Conservation (phyloP, 2,113 vertebrate genomes). For the Coreoperca whiteheadi region DNA sequence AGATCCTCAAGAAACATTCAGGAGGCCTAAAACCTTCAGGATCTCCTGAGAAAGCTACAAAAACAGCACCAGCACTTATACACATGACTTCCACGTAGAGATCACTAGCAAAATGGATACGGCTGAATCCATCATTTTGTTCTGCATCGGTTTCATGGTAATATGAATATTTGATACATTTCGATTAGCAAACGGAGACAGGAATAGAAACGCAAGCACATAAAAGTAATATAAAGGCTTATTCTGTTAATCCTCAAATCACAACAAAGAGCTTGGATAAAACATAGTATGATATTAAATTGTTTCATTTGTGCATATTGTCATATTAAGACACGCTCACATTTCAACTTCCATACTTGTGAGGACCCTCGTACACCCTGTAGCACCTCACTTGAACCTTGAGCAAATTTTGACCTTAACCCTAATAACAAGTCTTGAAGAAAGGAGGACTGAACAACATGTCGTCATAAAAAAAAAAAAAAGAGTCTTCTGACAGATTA, state of each 20-base stretch:
- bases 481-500: background rate
- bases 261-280: constrained; percentile 7
- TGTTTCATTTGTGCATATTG: constrained; percentile 7
- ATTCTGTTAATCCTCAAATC: constrained; percentile 30
- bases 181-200: background rate
- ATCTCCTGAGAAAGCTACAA: background rate
- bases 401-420: too few species aligned
- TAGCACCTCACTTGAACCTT: background rate
- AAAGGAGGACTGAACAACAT: background rate
- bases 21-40: background rate
- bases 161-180: constrained; percentile 2
- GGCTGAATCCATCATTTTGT: background rate
- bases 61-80: background rate
- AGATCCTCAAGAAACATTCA: background rate
- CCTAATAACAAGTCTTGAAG: background rate
- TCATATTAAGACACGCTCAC: background rate
- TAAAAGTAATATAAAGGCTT: constrained; percentile 5
- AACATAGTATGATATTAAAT: background rate
- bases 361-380: background rate
- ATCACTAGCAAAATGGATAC: background rate
- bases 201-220: background rate
- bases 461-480: background rate
- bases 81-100: background rate
- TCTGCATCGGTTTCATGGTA: background rate
- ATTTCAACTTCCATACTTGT: background rate